Evolutionary conservation across 2,113 vertebrate genomes (phyloP), one percentile per base, ranked within the genome.

Genomic region (Lepus europaeus): DNA sequence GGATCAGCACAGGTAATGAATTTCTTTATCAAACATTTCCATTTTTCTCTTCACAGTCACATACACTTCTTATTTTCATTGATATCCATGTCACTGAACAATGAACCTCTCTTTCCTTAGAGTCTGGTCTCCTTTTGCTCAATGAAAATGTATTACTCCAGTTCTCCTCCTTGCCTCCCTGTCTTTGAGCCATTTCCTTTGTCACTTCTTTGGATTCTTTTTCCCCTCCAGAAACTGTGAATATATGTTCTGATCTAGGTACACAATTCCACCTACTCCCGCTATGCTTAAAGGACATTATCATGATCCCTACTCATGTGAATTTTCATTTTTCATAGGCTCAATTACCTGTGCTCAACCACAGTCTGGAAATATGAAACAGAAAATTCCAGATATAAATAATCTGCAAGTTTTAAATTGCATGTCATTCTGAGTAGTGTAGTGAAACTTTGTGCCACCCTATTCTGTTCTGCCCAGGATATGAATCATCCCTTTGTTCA

Each of bases 141-240:
- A 3, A 36, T 80, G 68, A 23, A 76, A 63, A 81, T 2, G 39
- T 19, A 82, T 16, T 61, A 70, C 56, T 63, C 76, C 69, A 31
- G 3, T 93, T 88, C 20, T 85, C 61, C 23, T 82, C 51, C 66
- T 87, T 56, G 74, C 5, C 39, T 89, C 53, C 76, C 23, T 73
- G 36, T 7, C 33, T 64, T 81, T 70, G 59, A 86, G 63, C 69
- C 69, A 63, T 8, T 92, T 85, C 31, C 4, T 91, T 88, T 82
- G 66, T 92, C 84, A 6, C 27, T 56, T 51, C n/a, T 68, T 88
- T 73, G n/a, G 10, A 78, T 88, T 95, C 22, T 93, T 36, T 88
- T 64, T 45, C 53, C 49, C 25, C 13, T 78, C 31, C 72, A 84
- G 45, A 95, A 68, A 73, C 56, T 19, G 13, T 45, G 45, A 73